phyloP scores from a whole-genome alignment of 2,888 invertebrate species.

The Myopa testacea region DNA sequence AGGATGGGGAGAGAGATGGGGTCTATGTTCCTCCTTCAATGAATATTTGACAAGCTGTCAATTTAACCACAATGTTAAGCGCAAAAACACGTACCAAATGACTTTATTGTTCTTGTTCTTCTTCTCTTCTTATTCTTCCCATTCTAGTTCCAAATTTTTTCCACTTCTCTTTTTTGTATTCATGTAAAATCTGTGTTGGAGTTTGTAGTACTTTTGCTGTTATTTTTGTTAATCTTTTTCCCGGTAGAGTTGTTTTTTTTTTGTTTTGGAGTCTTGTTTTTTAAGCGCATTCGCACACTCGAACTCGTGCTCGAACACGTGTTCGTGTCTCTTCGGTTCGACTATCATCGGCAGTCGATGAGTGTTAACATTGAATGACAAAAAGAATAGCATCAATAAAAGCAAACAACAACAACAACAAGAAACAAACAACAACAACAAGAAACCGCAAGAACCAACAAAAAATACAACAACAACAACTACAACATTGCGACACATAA shows the following conservation, averaged over 20 bases:
- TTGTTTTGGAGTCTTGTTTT: not conserved
- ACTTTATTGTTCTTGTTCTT: not conserved
- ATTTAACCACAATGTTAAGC: not conserved
- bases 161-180: not conserved
- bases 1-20: no score
- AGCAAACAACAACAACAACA: not conserved
- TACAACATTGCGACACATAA: not conserved
- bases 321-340: no score
- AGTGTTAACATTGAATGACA: not conserved
- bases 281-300: not conserved
- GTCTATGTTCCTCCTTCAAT: no score
- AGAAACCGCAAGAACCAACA: constrained; percentile 10
- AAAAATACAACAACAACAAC: not conserved
- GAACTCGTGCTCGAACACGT: not conserved
- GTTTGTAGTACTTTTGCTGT: not conserved
- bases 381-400: not conserved
- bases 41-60: not conserved
- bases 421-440: constrained; percentile 1
- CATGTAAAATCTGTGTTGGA: not conserved
- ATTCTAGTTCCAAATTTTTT: not conserved
- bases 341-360: not conserved
- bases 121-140: no score
- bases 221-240: not conserved
- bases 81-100: not conserved
- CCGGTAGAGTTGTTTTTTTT: not conserved